These are phyloP conservation scores for Corticium candelabrum DNA, from an alignment of 37 sponge, comb jelly and placozoan species.

Conservation along the genomic window DNA sequence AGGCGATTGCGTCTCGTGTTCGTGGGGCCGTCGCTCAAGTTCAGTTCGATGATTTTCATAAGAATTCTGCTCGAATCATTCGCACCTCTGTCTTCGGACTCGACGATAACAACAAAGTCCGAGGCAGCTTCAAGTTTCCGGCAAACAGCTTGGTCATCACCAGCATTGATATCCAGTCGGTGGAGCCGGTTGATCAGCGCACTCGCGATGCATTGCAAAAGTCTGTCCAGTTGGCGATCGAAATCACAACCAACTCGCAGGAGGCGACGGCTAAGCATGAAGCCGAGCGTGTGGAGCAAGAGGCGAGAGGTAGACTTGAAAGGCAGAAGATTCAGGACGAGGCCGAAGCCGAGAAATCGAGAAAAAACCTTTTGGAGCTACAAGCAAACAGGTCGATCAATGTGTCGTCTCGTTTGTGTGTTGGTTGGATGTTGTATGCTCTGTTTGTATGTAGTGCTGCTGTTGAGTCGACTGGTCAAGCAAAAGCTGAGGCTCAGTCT, in stretches of 20 bases:
- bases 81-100: slow-evolving; percentile 95
- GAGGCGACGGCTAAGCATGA: slow-evolving; percentile 98
- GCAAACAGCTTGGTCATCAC: slow-evolving; percentile 93
- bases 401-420: too few relatives aligned
- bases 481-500: slow-evolving; percentile 99
- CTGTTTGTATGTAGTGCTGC: slow-evolving; percentile 86
- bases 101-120: slow-evolving; percentile 86
- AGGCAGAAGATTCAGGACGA: slow-evolving; percentile 99
- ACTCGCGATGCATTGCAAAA: slow-evolving; percentile 99
- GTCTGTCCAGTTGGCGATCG: slow-evolving; percentile 98
- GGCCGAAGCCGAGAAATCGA: slow-evolving; percentile 94
- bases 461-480: slow-evolving; percentile 98
- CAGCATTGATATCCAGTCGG: slow-evolving; percentile 98
- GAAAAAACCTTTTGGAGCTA: slow-evolving; percentile 80
- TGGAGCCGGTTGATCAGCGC: slow-evolving; percentile 98
- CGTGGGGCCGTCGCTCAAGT: slow-evolving; percentile 96
- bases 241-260: slow-evolving; percentile 99
- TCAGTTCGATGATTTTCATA: slow-evolving; percentile 99
- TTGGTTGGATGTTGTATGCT: too few relatives aligned
- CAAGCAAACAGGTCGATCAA: slow-evolving; percentile 74
- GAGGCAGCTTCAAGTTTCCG: slow-evolving; percentile 78
- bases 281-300: slow-evolving; percentile 95
- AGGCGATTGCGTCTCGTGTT: slow-evolving; percentile 97
- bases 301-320: slow-evolving; percentile 93
- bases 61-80: slow-evolving; percentile 99